These are phyloP conservation scores for Aegithalos caudatus DNA, from an alignment of 2,113 vertebrate genomes.

Conservation along the genomic window DNA sequence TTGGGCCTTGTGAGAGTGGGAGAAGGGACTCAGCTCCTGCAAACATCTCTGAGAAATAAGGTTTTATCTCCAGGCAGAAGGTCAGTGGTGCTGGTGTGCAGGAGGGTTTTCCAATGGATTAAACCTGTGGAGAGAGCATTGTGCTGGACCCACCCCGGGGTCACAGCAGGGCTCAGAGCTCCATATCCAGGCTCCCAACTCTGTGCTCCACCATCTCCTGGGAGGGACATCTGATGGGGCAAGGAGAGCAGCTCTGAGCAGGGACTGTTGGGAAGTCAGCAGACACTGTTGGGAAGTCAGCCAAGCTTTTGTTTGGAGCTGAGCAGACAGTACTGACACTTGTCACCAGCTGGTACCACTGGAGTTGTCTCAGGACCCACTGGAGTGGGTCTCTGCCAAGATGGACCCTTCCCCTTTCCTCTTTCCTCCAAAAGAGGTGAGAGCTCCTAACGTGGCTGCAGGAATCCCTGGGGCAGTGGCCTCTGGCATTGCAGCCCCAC, in stretches of 20 bases:
- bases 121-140: accelerated
- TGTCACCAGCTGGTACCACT: background rate
- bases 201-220: background rate
- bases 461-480: background rate
- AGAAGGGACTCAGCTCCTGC: background rate
- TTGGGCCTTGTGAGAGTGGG: background rate
- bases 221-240: background rate
- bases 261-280: background rate
- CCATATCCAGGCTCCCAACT: background rate
- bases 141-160: accelerated
- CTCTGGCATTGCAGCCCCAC: background rate
- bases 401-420: background rate
- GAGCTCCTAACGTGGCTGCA: accelerated
- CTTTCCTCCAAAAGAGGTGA: background rate
- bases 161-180: background rate
- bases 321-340: background rate
- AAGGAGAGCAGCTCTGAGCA: background rate
- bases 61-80: background rate
- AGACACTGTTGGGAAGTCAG: background rate
- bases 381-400: background rate
- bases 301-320: background rate
- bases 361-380: background rate
- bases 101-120: background rate
- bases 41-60: background rate
- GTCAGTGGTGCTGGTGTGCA: background rate